Conservation (phyloP, 2,797 vertebrate genomes). For the Telmatherina bonti region DNA sequence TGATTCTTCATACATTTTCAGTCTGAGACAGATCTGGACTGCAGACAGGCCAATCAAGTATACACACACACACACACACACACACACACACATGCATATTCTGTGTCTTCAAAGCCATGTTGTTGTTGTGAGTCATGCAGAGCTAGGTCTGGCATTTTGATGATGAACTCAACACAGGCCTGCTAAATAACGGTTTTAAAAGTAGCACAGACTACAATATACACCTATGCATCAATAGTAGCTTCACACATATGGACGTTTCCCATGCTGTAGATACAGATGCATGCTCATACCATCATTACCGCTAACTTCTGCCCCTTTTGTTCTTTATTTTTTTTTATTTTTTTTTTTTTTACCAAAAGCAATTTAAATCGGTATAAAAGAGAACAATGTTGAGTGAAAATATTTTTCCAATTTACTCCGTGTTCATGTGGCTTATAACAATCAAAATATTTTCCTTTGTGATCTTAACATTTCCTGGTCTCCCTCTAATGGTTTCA, state of each 20-base stretch:
- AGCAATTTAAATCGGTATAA: neutral
- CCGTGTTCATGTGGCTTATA: too few species aligned
- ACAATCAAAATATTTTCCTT: neutral
- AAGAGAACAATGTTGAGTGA: neutral
- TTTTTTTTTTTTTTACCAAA: neutral
- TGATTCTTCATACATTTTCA: neutral
- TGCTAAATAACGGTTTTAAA: neutral
- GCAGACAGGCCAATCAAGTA: slow-evolving; percentile 1
- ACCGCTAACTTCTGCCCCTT: neutral
- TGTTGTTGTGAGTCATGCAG: neutral
- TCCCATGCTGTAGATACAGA: neutral
- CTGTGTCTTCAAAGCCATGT: neutral
- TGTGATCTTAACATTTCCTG: neutral
- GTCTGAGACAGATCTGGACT: neutral
- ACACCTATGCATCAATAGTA: neutral
- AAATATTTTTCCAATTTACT: neutral
- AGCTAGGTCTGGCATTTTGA: neutral
- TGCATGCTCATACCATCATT: neutral
- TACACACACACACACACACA: too few species aligned
- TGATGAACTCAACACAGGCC: neutral
- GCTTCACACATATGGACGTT: neutral
- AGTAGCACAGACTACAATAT: neutral
- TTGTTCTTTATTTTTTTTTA: too few species aligned
- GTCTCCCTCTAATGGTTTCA: neutral
- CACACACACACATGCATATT: neutral